Percentiles rank a stretch among this genome's conserved stretches.
Evolutionary conservation across 2,797 vertebrate genomes (phyloP).

Genomic region (Poeciliopsis presidionis): DNA sequence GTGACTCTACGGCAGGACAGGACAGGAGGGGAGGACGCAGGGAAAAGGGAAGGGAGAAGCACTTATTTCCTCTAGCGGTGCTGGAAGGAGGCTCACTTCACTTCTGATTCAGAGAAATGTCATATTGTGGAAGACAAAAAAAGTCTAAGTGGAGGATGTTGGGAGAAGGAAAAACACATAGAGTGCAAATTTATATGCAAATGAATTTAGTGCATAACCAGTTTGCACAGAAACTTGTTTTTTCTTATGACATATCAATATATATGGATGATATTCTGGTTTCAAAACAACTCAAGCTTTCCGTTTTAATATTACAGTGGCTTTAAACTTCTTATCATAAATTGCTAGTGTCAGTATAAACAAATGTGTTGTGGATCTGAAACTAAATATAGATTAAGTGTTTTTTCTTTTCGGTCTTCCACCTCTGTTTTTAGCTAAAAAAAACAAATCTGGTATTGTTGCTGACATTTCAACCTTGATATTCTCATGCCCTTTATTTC

Average conservation of each 20-base stretch:
- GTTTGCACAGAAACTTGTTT: neutral
- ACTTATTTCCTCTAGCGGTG: conserved; percentile 65
- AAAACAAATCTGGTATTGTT: neutral
- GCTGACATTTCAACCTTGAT: neutral
- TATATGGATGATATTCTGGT: neutral
- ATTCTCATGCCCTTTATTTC: neutral
- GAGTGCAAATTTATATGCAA: conserved; percentile 1
- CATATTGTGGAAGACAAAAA: conserved; percentile 49
- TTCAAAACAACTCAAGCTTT: neutral
- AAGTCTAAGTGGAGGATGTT: conserved; percentile 10
- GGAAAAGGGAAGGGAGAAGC: conserved; percentile 46
- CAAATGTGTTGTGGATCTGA: neutral
- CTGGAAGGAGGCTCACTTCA: conserved; percentile 69
- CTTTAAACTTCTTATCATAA: neutral
- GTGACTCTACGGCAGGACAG: conserved; percentile 59
- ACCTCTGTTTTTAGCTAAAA: neutral
- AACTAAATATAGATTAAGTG: neutral
- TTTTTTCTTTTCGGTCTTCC: neutral
- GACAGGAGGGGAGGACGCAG: conserved; percentile 31
- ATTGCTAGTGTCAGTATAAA: neutral
- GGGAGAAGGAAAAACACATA: neutral
- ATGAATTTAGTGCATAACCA: conserved; percentile 11
- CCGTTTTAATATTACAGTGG: neutral
- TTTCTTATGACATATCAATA: neutral
- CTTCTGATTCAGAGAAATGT: conserved; percentile 69